A percentile compares a stretch with the other conserved stretches of the same genome.
Evolutionary conservation across 2,888 invertebrate species (phyloP).

Genomic region (Agriopis marginaria): DNA sequence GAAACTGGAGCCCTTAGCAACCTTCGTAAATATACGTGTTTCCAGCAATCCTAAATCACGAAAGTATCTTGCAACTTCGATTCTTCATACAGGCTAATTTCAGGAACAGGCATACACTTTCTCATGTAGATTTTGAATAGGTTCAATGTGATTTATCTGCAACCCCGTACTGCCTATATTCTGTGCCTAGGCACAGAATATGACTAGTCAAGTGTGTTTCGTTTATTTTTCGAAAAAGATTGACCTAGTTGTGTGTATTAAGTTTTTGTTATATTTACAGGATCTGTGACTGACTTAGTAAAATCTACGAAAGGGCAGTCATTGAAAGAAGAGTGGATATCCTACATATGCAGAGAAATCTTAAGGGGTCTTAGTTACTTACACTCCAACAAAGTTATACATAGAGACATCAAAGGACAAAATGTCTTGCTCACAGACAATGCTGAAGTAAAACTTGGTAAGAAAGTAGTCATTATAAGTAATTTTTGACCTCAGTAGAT

Average conservation of each 20-base stretch:
- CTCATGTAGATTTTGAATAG: too few species aligned
- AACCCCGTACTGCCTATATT: neutral
- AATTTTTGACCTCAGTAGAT: neutral
- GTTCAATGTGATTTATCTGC: neutral
- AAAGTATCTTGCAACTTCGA: too few species aligned
- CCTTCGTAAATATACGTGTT: too few species aligned
- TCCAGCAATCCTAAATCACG: too few species aligned
- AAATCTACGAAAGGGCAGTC: constrained; percentile 99
- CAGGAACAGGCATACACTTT: too few species aligned
- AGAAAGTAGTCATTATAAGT: constrained; percentile 48
- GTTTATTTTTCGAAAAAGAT: neutral
- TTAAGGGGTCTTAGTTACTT: constrained; percentile 98
- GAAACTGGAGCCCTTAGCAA: too few species aligned
- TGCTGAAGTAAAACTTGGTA: constrained; percentile 99
- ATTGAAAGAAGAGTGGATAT: constrained; percentile 99
- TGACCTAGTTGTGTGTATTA: neutral
- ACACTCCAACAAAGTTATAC: constrained; percentile 99
- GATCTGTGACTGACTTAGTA: constrained; percentile 99
- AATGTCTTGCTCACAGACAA: constrained; percentile 99
- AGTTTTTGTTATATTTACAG: constrained; percentile 63
- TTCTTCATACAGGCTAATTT: too few species aligned
- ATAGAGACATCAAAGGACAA: constrained; percentile 99
- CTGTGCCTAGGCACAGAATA: too few species aligned
- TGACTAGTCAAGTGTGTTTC: too few species aligned
- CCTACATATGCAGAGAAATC: constrained; percentile 99